These are phyloP conservation scores for Augochlora pura DNA, from an alignment of 1,140 invertebrate species.

Conservation along the genomic window DNA sequence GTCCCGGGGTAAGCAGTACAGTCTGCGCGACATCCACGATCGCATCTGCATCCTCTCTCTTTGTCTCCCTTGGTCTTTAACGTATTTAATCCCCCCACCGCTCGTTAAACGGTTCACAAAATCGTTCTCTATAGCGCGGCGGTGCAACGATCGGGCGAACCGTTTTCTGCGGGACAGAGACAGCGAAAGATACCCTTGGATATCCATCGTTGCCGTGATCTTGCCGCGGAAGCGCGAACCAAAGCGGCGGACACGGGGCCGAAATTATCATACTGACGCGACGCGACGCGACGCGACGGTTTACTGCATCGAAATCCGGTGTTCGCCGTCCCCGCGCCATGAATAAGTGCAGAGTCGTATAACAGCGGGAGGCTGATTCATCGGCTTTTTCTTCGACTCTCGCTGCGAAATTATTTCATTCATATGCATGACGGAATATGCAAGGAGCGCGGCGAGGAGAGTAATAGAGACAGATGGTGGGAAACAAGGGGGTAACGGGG, in stretches of 20 bases:
- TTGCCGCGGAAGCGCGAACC: conserved; percentile 36
- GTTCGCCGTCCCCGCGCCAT: conserved; percentile 48
- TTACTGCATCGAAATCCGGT: conserved; percentile 29
- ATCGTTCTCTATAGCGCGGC: not conserved
- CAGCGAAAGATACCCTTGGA: conserved; percentile 16
- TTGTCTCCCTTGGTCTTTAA: no score
- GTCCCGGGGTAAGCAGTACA: no score
- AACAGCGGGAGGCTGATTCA: conserved; percentile 47
- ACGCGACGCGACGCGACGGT: conserved; percentile 16
- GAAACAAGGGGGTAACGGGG: not conserved
- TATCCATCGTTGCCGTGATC: conserved; percentile 29
- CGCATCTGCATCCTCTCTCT: no score
- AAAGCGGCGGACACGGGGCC: conserved; percentile 19
- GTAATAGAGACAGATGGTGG: conserved; percentile 2
- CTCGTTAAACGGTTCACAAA: conserved; percentile 5
- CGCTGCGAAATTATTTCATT: conserved; percentile 65
- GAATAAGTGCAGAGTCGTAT: conserved; percentile 67
- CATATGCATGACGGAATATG: conserved; percentile 68
- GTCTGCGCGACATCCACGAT: no score
- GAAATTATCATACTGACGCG: conserved; percentile 57
- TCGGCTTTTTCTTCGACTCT: conserved; percentile 48
- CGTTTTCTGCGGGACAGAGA: not conserved
- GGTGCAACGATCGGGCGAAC: not conserved
- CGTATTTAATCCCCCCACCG: not conserved
- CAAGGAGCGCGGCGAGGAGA: not conserved